Evolutionary conservation across 2,797 vertebrate species (phyloP).

Genomic region (Takifugu rubripes): DNA sequence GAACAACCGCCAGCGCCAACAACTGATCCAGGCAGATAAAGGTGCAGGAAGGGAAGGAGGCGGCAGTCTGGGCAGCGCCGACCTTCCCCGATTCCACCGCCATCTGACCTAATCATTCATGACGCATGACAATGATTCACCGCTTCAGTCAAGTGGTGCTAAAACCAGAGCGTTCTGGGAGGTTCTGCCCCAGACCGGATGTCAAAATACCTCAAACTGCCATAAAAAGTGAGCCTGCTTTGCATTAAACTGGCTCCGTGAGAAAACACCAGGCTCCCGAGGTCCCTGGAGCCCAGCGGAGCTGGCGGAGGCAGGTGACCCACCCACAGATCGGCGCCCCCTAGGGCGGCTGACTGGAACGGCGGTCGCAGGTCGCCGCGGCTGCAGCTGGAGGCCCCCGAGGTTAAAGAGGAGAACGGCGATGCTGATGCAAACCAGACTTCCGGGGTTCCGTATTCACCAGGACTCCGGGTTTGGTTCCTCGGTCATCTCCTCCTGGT

Average conservation of each 20-base stretch:
- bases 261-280: too few species aligned
- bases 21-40: conserved; percentile 76
- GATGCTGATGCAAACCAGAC: too few species aligned
- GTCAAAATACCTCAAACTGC: too few species aligned
- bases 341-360: conserved; percentile 53
- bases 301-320: conserved; percentile 56
- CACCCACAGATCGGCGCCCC: conserved; percentile 65
- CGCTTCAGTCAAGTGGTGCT: too few species aligned
- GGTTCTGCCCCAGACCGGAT: too few species aligned
- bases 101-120: neutral
- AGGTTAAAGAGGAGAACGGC: conserved; percentile 41
- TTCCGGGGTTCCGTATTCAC: neutral
- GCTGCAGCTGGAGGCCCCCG: conserved; percentile 65
- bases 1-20: conserved; percentile 72
- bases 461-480: too few species aligned
- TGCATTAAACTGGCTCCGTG: too few species aligned
- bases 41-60: conserved; percentile 60
- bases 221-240: too few species aligned
- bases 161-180: too few species aligned
- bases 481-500: conserved; percentile 12
- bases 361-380: conserved; percentile 55
- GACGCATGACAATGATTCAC: too few species aligned
- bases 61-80: conserved; percentile 52
- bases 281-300: too few species aligned
- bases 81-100: conserved; percentile 18